These are phyloP conservation scores for Myotis pilosus DNA, from an alignment of 2,797 vertebrate species.

Conservation along the genomic window DNA sequence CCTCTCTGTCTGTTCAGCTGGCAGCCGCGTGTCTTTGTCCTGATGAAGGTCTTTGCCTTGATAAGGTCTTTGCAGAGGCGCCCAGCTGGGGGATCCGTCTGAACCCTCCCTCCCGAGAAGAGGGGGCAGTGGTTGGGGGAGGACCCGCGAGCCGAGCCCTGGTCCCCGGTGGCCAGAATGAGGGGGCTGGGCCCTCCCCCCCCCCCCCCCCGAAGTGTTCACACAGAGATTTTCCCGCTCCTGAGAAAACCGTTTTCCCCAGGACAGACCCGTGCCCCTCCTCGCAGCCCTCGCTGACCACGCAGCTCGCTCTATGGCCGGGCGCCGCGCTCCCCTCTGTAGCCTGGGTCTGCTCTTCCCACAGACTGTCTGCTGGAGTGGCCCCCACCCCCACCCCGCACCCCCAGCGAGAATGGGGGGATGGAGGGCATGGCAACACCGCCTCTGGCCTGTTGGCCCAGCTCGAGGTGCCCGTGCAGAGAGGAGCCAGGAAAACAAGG, in stretches of 20 bases:
- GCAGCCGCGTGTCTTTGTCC: neutral
- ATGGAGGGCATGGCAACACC: neutral
- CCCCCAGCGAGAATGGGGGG: neutral
- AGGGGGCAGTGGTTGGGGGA: too few relatives aligned
- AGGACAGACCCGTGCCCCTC: neutral
- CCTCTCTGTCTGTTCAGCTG: neutral
- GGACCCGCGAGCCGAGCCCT: too few relatives aligned
- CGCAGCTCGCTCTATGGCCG: neutral
- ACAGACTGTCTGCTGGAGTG: neutral
- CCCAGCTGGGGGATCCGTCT: neutral
- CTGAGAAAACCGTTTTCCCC: neutral
- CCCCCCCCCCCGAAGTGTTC: neutral
- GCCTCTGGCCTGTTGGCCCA: neutral
- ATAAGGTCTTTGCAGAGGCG: neutral
- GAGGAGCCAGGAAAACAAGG: slow-evolving; percentile 54
- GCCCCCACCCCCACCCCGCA: neutral
- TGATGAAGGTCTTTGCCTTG: neutral
- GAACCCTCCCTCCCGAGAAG: neutral
- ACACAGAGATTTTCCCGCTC: neutral
- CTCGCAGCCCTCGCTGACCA: neutral
- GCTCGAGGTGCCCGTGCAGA: neutral
- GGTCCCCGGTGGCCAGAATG: neutral
- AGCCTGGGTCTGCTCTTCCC: neutral
- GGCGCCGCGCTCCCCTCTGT: neutral
- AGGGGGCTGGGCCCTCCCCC: neutral